Base-by-base conservation (phyloP, 2,113 vertebrate species). In the Delphinus delphis region DNA sequence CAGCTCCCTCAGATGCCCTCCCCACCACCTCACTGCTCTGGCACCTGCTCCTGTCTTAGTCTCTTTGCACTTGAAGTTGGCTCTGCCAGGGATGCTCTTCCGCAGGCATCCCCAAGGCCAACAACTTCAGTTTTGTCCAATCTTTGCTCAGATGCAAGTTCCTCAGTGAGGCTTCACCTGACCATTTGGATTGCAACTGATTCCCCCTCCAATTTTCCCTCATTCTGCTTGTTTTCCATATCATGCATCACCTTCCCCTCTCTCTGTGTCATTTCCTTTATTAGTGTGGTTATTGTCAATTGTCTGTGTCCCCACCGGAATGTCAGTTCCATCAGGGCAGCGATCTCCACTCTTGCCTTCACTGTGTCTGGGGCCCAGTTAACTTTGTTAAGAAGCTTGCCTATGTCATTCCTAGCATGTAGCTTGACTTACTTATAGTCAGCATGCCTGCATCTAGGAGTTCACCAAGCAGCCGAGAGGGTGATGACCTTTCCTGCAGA, bases 171-270 rank as follows among this genome's bases (percentile, higher is more conserved):
- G 17, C 60, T 60, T 62, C 53, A 3, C 36, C 26, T 14, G 1
- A 36, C 2, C 53, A 11, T 21, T 41, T 8, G 21, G 21, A 8
- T 13, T 7, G 23, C 20, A 26, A 5, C 31, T 8, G 1, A 41
- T 21, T 36, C 14, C 5, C 3, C 1, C 36, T 76, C 26, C 26
- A 25, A 3, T 0, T 2, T 62, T 17, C 58, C 36, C 76, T 10
- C 1, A 3, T 36, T 68, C 36, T 80, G 44, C 33, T 44, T 53
- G 25, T 31, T 25, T 18, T 36, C 41, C 67, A 6, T 10, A 0
- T 1, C 13, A 2, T 0, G 1, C 25, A 5, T 36, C 65, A 15
- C 21, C 31, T 68, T 21, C 33, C n/a, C 4, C 6, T 1, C 4
- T 21, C 23, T 10, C 36, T 1, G 4, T 1, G 18, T 28, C 44